Evolutionary conservation across 2,113 vertebrate species (phyloP).

Genomic region (Trogon melanurus): DNA sequence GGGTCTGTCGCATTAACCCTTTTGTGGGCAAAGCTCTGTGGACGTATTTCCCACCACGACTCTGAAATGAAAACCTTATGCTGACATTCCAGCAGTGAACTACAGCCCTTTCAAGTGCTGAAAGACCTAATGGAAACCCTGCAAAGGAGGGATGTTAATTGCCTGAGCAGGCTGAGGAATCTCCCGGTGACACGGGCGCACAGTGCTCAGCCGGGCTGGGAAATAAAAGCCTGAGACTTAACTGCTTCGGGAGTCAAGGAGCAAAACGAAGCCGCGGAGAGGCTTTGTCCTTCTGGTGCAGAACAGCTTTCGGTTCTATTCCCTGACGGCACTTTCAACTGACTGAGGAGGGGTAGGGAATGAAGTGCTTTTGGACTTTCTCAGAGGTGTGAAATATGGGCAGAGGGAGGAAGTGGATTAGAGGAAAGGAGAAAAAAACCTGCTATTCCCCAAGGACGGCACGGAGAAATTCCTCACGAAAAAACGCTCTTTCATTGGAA

Average conservation of each 20-base stretch:
- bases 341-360: not conserved
- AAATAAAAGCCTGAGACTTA: not conserved
- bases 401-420: not conserved
- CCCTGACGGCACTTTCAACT: not conserved
- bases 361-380: not conserved
- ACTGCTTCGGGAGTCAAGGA: not conserved
- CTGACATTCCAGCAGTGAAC: conserved; percentile 37
- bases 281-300: not conserved
- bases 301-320: accelerated
- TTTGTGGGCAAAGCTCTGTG: not conserved
- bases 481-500: not conserved
- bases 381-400: conserved; percentile 26
- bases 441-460: not conserved
- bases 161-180: not conserved
- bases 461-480: not conserved
- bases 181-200: not conserved
- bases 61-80: conserved; percentile 40
- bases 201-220: not conserved
- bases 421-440: not conserved
- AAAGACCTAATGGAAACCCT: not conserved
- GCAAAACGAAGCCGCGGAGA: not conserved
- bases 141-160: not conserved
- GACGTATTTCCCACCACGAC: not conserved
- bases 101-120: conserved; percentile 10
- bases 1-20: conserved; percentile 54